phyloP scores from a whole-genome alignment of 1,140 invertebrate species.

The Cotesia glomerata region DNA sequence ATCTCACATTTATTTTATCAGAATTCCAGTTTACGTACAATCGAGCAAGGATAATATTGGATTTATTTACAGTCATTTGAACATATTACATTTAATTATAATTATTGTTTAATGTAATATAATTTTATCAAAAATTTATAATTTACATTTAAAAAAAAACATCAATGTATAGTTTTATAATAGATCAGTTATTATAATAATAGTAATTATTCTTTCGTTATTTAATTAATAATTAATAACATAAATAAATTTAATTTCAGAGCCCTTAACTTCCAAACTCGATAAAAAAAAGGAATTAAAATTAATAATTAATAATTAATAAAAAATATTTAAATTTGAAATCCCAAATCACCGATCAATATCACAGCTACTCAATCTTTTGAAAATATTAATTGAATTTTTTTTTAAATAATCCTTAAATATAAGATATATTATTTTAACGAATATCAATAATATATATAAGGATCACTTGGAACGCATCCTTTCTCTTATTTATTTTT shows the following conservation, averaged over 20 bases:
- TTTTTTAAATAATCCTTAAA: slow-evolving; percentile 35
- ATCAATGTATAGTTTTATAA: too few relatives aligned
- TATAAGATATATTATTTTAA: slow-evolving; percentile 27
- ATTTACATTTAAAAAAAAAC: slow-evolving; percentile 20
- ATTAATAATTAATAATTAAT: neutral
- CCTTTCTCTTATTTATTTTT: slow-evolving; percentile 33
- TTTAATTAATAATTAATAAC: too few relatives aligned
- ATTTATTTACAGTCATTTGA: slow-evolving; percentile 40
- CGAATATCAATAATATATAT: slow-evolving; percentile 4
- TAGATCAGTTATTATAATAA: too few relatives aligned
- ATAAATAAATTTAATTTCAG: too few relatives aligned
- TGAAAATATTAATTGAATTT: slow-evolving; percentile 32
- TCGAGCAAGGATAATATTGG: neutral
- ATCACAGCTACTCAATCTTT: slow-evolving; percentile 54
- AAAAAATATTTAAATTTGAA: slow-evolving; percentile 22
- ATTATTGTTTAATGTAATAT: neutral
- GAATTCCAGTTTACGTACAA: slow-evolving; percentile 18
- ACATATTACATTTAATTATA: slow-evolving; percentile 12
- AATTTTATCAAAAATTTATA: slow-evolving; percentile 16
- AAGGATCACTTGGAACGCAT: too few relatives aligned
- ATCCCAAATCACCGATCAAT: slow-evolving; percentile 55
- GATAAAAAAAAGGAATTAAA: neutral
- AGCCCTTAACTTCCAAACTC: too few relatives aligned
- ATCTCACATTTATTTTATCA: slow-evolving; percentile 25
- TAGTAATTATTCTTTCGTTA: too few relatives aligned